These are phyloP conservation scores for Acrocera orbiculus DNA, from an alignment of 2,888 invertebrate species.

Conservation along the genomic window DNA sequence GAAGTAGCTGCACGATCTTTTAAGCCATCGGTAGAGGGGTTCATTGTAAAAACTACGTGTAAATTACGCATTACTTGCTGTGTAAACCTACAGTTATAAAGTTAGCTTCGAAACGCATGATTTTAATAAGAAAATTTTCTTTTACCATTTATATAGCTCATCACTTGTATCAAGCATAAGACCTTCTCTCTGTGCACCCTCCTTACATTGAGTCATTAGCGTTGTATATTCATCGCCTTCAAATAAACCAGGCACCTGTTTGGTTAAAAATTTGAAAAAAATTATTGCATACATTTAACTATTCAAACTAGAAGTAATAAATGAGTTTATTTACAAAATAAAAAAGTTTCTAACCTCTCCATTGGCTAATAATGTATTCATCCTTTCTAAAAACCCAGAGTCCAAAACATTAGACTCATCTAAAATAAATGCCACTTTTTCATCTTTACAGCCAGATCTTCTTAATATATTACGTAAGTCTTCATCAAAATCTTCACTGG, in stretches of 20 bases:
- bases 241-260: constrained; percentile 71
- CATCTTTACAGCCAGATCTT: constrained; percentile 81
- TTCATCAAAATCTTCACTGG: constrained; percentile 97
- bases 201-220: constrained; percentile 98
- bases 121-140: not conserved
- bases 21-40: constrained; percentile 94
- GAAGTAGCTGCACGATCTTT: constrained; percentile 98
- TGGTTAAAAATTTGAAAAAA: not conserved
- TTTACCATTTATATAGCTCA: constrained; percentile 90
- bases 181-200: constrained; percentile 95
- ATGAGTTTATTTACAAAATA: no score
- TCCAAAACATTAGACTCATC: constrained; percentile 98
- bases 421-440: constrained; percentile 97
- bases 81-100: constrained; percentile 49
- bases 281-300: constrained; percentile 12
- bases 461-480: constrained; percentile 79
- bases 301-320: no score
- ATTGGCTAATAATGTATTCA: constrained; percentile 97
- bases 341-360: constrained; percentile 48
- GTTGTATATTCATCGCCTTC: constrained; percentile 98
- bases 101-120: no score
- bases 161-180: constrained; percentile 96
- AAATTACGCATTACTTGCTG: constrained; percentile 97
- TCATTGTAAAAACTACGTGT: constrained; percentile 99
- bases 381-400: constrained; percentile 94